phyloP scores from a whole-genome alignment of 2,113 vertebrate genomes.

The Sceloporus undulatus region DNA sequence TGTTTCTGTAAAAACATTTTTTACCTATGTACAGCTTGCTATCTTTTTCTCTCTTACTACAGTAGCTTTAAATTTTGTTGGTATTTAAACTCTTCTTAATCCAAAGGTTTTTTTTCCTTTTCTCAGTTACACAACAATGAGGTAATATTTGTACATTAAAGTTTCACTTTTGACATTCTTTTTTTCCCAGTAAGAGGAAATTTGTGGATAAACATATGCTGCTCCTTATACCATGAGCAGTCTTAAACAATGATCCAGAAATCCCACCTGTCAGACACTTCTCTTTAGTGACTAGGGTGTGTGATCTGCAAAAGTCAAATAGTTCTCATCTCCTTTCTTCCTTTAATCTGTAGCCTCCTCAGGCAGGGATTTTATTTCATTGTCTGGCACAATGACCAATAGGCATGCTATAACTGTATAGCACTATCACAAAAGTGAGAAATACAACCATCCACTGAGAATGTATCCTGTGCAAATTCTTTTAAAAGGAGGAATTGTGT shows the following conservation, averaged over 20 bases:
- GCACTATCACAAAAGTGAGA: not conserved
- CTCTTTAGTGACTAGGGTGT: not conserved
- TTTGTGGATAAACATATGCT: constrained; percentile 58
- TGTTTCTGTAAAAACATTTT: constrained; percentile 81
- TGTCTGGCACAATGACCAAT: not conserved
- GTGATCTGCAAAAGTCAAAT: not conserved
- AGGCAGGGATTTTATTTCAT: constrained; percentile 20
- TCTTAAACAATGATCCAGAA: constrained; percentile 33
- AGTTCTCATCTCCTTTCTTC: not conserved
- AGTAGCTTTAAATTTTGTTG: constrained; percentile 87
- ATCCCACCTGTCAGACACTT: not conserved
- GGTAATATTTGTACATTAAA: constrained; percentile 98
- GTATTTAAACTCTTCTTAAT: constrained; percentile 87
- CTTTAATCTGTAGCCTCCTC: not conserved
- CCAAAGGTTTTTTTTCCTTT: constrained; percentile 80
- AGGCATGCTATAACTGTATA: not conserved
- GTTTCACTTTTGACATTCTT: constrained; percentile 83
- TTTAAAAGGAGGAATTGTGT: not conserved
- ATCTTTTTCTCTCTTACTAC: constrained; percentile 76
- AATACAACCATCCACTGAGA: constrained; percentile 8
- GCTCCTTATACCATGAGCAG: constrained; percentile 39
- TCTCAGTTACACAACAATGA: constrained; percentile 95
- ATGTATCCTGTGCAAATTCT: constrained; percentile 20
- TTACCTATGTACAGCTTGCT: constrained; percentile 94
- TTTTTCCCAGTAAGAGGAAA: constrained; percentile 81